These are phyloP conservation scores for Zophobas atratus DNA, from an alignment of 1,140 invertebrate genomes.

Conservation along the genomic window DNA sequence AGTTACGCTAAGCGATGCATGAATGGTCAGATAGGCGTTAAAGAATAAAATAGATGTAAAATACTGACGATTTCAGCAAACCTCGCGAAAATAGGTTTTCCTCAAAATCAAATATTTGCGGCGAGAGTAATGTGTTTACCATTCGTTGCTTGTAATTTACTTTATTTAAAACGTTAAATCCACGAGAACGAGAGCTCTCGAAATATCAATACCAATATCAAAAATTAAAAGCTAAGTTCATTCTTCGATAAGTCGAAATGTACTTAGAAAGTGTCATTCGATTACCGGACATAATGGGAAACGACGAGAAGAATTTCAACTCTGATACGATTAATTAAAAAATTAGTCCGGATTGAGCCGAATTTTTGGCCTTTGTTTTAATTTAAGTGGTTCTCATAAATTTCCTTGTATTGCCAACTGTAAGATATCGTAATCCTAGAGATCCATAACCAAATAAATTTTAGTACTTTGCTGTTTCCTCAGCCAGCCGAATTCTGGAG, in stretches of 20 bases:
- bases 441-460: conserved; percentile 46
- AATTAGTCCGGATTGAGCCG: background rate
- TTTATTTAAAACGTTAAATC: conserved; percentile 31
- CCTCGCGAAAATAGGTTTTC: conserved; percentile 40
- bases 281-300: conserved; percentile 7
- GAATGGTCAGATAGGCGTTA: conserved; percentile 43
- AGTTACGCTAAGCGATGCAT: conserved; percentile 36
- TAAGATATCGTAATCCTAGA: conserved; percentile 42
- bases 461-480: conserved; percentile 42
- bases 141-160: conserved; percentile 42
- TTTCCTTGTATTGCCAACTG: conserved; percentile 18
- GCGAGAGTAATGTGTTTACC: conserved; percentile 33
- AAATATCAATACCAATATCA: conserved; percentile 9
- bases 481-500: conserved; percentile 41
- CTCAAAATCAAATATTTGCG: conserved; percentile 37
- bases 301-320: conserved; percentile 7
- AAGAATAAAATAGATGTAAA: conserved; percentile 46
- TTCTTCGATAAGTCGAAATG: background rate
- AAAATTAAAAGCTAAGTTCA: conserved; percentile 7
- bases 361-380: conserved; percentile 20
- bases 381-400: conserved; percentile 13
- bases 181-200: background rate
- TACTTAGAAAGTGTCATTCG: background rate
- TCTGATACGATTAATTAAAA: conserved; percentile 20
- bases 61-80: conserved; percentile 45